Evolutionary conservation across 2,113 vertebrate genomes (phyloP).

Genomic region (Bagarius yarrelli): DNA sequence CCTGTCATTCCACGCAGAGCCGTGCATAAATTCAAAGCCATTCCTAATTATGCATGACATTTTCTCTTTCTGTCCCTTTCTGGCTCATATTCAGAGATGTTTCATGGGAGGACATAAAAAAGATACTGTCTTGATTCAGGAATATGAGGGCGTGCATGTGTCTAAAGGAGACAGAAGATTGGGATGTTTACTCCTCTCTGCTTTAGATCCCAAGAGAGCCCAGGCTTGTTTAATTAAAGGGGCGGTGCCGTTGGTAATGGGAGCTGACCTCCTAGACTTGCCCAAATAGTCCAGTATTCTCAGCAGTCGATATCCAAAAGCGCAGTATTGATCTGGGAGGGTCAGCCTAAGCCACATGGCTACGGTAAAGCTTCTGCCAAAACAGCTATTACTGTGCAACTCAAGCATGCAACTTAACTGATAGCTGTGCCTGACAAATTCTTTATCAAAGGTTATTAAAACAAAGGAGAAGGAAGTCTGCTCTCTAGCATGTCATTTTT

Average conservation of each 20-base stretch:
- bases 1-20: slow-evolving; percentile 22
- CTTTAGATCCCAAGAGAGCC: slow-evolving; percentile 43
- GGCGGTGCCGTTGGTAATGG: slow-evolving; percentile 41
- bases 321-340: slow-evolving; percentile 49
- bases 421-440: slow-evolving; percentile 17
- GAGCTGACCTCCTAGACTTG: slow-evolving; percentile 37
- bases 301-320: slow-evolving; percentile 41
- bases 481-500: slow-evolving; percentile 16
- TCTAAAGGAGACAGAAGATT: slow-evolving; percentile 40
- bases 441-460: slow-evolving; percentile 34
- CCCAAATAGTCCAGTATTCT: slow-evolving; percentile 28
- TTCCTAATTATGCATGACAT: slow-evolving; percentile 42
- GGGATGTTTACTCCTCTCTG: slow-evolving; percentile 51
- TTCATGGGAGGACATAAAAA: slow-evolving; percentile 48
- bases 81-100: slow-evolving; percentile 29
- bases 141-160: slow-evolving; percentile 32
- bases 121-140: slow-evolving; percentile 29
- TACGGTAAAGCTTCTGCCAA: slow-evolving; percentile 17
- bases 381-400: background rate
- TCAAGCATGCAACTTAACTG: slow-evolving; percentile 5
- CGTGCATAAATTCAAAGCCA: slow-evolving; percentile 45
- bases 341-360: slow-evolving; percentile 23
- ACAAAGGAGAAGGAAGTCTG: slow-evolving; percentile 18
- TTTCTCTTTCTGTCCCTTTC: slow-evolving; percentile 19
- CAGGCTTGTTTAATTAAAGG: slow-evolving; percentile 49